phyloP scores from a whole-genome alignment of 1,140 invertebrate species.

The Chlorops oryzae region DNA sequence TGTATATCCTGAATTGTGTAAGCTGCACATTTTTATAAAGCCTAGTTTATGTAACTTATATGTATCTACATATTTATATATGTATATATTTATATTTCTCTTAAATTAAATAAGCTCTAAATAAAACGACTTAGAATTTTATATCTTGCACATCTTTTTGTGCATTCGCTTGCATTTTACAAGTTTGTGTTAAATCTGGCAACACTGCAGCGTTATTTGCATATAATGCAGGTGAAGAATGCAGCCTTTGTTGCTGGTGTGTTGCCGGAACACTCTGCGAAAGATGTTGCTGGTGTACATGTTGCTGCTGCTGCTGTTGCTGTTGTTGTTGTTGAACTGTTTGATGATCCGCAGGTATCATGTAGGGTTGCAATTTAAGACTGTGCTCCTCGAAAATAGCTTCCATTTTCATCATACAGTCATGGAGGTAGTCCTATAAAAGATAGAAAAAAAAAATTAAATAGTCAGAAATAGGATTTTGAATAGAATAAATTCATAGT shows the following conservation, averaged over 20 bases:
- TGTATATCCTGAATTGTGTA: not conserved
- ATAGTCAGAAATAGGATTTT: no score
- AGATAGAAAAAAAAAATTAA: no score
- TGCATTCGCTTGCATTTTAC: conserved; percentile 55
- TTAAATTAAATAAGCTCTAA: not conserved
- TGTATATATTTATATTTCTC: not conserved
- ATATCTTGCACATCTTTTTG: conserved; percentile 61
- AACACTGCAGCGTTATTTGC: conserved; percentile 24
- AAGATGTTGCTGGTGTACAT: conserved; percentile 3
- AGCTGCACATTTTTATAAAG: not conserved
- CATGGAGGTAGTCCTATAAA: conserved; percentile 58
- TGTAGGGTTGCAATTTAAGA: conserved; percentile 33
- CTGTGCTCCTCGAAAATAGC: conserved; percentile 53
- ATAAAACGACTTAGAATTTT: conserved; percentile 49
- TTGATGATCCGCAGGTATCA: conserved; percentile 26
- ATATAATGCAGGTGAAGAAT: not conserved
- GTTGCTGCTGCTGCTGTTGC: conserved; percentile 15
- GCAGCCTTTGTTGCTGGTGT: conserved; percentile 12
- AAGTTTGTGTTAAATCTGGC: conserved; percentile 38
- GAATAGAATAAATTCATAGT: no score
- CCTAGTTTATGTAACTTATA: not conserved
- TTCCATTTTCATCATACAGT: conserved; percentile 62
- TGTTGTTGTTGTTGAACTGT: conserved; percentile 14
- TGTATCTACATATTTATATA: not conserved
- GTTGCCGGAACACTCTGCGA: not conserved